Evolutionary conservation across 1,140 invertebrate genomes (phyloP), one percentile per base, ranked within the genome.

Genomic region (Tetramorium simillimum): DNA sequence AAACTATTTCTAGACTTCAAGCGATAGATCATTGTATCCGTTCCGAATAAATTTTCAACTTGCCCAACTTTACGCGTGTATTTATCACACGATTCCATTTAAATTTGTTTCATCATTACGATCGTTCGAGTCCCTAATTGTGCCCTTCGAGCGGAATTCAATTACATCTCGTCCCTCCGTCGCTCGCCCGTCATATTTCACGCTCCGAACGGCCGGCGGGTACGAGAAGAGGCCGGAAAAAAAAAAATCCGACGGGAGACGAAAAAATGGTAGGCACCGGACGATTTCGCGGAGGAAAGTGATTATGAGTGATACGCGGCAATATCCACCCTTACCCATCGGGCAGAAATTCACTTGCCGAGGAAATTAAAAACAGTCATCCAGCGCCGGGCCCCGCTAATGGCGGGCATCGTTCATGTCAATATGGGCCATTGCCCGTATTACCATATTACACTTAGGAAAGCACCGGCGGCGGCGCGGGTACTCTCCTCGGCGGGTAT

Each of bases 351-450:
- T 95, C 94, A 95, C 94, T 95, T 94, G 91, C 90, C 93, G 90
- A 93, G 94, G 94, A 95, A 95, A 95, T 95, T 95, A 95, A 95
- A 95, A 95, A 95, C 94, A 94, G 94, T 95, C 94, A 93, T 93
- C 92, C 93, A 92, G 91, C 90, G 93, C 88, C 92, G 92, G 90
- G 89, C 91, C 92, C 89, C 89, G 92, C 93, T 95, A 95, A 95
- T 95, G 94, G 94, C 93, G 87, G 88, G 93, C 95, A 95, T 95
- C 94, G 94, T 95, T 95, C 95, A 95, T 94, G 95, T 95, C 95
- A 95, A 95, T 95, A 95, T 95, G 95, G 94, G 87, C 94, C 94
- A 95, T 95, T 95, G 94, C 94, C 88, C 92, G 92, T 95, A 95
- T 95, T 95, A 95, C 94, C 94, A 95, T 95, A 95, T 94, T 95